These are phyloP conservation scores for Furcula furcula DNA, from an alignment of 2,888 invertebrate species.

Conservation along the genomic window DNA sequence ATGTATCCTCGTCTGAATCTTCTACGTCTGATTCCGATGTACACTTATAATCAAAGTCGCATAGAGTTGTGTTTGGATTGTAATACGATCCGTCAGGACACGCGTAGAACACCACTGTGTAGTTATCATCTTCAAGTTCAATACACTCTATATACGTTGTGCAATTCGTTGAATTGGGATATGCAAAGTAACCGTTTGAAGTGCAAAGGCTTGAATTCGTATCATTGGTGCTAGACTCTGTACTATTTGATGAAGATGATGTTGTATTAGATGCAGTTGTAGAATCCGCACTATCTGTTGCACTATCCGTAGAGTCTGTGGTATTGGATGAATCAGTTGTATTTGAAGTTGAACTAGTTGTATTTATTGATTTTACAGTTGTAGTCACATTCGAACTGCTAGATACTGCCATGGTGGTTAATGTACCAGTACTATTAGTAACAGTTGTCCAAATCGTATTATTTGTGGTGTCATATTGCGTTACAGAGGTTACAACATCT, in stretches of 20 bases:
- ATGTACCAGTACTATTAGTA: conserved; percentile 13
- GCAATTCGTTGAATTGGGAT: conserved; percentile 12
- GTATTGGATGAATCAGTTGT: conserved; percentile 1
- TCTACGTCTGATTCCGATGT: conserved; percentile 2
- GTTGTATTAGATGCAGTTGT: not conserved
- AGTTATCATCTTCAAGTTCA: conserved; percentile 6
- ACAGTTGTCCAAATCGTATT: conserved; percentile 1
- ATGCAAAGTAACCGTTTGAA: conserved; percentile 8
- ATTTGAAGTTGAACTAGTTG: conserved; percentile 5
- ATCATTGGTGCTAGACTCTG: conserved; percentile 4
- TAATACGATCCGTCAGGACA: conserved; percentile 15
- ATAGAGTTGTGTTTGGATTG: conserved; percentile 18
- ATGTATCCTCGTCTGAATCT: conserved; percentile 2
- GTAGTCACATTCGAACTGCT: conserved; percentile 12
- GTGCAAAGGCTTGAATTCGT: conserved; percentile 2
- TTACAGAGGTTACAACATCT: conserved; percentile 20
- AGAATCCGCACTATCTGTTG: not conserved
- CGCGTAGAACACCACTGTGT: conserved; percentile 5
- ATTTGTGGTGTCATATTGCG: conserved; percentile 9
- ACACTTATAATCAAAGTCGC: conserved; percentile 17
- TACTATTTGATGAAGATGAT: not conserved
- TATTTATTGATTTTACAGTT: conserved; percentile 12
- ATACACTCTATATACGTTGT: conserved; percentile 14
- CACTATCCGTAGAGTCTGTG: not conserved
- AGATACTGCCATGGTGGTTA: conserved; percentile 2